A percentile compares a stretch with the other conserved stretches of the same genome.
phyloP scores from a whole-genome alignment of 2,888 invertebrate species.

The Drosophila lutescens region DNA sequence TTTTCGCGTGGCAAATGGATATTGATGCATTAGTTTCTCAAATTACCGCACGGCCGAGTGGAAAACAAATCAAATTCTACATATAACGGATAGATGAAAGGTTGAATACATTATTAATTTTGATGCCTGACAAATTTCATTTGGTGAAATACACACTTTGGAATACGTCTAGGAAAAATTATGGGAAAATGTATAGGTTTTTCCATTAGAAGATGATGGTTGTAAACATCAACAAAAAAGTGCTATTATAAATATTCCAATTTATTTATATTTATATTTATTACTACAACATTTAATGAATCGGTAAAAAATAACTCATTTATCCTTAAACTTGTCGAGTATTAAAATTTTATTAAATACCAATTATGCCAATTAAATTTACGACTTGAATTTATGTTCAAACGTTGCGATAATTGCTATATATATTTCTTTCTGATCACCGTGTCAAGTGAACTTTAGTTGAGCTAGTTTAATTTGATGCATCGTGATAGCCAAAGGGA shows the following conservation, averaged over 20 bases:
- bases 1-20: constrained; percentile 38
- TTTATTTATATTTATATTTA: neutral
- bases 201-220: neutral
- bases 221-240: neutral
- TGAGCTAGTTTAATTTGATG: neutral
- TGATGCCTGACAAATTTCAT: constrained; percentile 23
- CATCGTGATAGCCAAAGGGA: neutral
- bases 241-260: neutral
- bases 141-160: constrained; percentile 22
- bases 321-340: neutral
- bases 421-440: neutral
- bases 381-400: neutral
- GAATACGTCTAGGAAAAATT: neutral
- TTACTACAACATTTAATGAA: neutral
- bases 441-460: neutral
- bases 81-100: constrained; percentile 33
- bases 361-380: neutral
- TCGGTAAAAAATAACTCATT: neutral
- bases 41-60: constrained; percentile 13
- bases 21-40: constrained; percentile 32
- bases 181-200: constrained; percentile 1
- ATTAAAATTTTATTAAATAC: neutral
- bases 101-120: constrained; percentile 21
- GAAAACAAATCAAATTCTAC: constrained; percentile 33
- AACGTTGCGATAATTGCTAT: neutral